Evolutionary conservation across 2,113 vertebrate genomes (phyloP).

Genomic region (Rhombomys opimus): DNA sequence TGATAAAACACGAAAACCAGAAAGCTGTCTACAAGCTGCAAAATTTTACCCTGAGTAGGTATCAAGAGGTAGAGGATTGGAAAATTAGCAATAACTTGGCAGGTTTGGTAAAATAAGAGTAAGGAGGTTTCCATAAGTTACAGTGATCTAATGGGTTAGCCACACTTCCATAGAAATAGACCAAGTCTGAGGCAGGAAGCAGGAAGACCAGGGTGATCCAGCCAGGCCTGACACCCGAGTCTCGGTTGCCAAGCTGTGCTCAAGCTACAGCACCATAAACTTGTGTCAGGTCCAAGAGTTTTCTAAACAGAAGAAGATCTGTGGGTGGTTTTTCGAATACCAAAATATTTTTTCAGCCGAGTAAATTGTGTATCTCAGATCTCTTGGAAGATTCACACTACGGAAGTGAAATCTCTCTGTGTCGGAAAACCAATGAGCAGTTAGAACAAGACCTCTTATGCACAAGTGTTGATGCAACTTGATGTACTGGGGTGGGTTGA

Average conservation of each 20-base stretch:
- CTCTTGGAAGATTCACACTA: neutral
- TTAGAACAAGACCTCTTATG: neutral
- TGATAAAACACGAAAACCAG: conserved; percentile 2
- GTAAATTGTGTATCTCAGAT: conserved; percentile 64
- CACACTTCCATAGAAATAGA: neutral
- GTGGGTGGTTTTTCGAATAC: conserved; percentile 58
- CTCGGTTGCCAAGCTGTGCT: neutral
- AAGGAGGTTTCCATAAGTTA: neutral
- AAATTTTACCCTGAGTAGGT: neutral
- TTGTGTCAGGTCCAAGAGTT: conserved; percentile 48
- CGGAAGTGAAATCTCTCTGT: conserved; percentile 30
- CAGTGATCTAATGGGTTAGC: neutral
- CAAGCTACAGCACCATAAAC: neutral
- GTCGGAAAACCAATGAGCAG: conserved; percentile 12
- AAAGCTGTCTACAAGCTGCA: neutral
- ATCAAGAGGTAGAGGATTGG: neutral
- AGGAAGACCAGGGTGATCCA: neutral
- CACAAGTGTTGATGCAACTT: no score
- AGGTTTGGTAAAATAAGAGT: neutral
- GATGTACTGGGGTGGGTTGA: no score
- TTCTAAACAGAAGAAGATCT: conserved; percentile 61
- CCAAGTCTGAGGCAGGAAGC: neutral
- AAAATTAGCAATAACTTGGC: neutral
- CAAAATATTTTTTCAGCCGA: conserved; percentile 64
- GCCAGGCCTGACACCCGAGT: neutral